These are phyloP conservation scores for Harpalus rubripes DNA, from an alignment of 2,888 invertebrate genomes.

Conservation along the genomic window DNA sequence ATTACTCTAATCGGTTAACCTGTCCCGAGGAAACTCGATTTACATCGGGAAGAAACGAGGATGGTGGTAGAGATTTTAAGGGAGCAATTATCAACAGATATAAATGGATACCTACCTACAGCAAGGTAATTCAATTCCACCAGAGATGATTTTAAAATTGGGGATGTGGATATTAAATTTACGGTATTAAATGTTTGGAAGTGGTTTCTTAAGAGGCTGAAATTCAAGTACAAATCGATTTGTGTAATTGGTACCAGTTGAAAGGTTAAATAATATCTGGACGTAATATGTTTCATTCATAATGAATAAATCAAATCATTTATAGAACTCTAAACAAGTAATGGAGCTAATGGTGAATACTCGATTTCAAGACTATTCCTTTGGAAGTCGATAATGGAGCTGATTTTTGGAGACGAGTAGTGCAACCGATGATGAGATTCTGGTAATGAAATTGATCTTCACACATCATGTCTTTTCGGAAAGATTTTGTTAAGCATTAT, in stretches of 20 bases:
- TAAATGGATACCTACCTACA: too few relatives aligned
- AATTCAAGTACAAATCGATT: neutral
- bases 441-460: too few relatives aligned
- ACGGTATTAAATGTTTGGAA: neutral
- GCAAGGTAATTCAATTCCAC: neutral
- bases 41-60: neutral
- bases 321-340: too few relatives aligned
- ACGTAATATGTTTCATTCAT: neutral
- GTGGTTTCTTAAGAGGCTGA: neutral
- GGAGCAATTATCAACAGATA: too few relatives aligned
- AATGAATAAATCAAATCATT: neutral
- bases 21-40: constrained; percentile 4
- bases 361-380: too few relatives aligned
- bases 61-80: neutral
- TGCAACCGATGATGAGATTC: too few relatives aligned
- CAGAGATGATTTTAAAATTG: neutral
- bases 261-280: neutral
- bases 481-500: too few relatives aligned
- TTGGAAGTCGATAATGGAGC: too few relatives aligned
- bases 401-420: too few relatives aligned
- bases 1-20: constrained; percentile 64
- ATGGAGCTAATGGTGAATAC: too few relatives aligned
- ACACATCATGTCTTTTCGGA: too few relatives aligned
- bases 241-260: neutral
- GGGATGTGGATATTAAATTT: neutral